Conservation (phyloP, 2,797 vertebrate genomes). For the Sitta carolinensis region DNA sequence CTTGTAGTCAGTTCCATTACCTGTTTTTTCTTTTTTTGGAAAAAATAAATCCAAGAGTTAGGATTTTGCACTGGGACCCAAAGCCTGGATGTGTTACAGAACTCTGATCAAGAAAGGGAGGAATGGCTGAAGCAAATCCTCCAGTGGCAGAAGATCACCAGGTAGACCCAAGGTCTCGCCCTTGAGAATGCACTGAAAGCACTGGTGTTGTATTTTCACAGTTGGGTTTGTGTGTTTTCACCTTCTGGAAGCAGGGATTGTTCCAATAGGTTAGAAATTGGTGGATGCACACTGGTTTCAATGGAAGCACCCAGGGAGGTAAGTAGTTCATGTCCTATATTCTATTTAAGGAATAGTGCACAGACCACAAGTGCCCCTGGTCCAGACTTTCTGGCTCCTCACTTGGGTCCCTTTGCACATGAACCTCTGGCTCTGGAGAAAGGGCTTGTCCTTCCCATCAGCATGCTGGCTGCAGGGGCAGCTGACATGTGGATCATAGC, state of each 20-base stretch:
- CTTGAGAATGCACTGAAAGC: not conserved
- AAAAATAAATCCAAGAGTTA: not conserved
- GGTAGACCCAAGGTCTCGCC: not conserved
- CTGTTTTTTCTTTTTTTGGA: not conserved
- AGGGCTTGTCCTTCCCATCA: not conserved
- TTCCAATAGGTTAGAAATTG: not conserved
- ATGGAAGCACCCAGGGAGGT: not conserved
- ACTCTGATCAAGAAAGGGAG: not conserved
- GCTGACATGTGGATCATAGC: not conserved
- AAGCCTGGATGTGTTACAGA: not conserved
- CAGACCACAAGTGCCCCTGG: not conserved
- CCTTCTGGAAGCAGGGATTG: not conserved
- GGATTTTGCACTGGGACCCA: not conserved
- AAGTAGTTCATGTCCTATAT: not conserved
- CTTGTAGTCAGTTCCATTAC: not conserved
- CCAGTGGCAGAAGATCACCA: not conserved
- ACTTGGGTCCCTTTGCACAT: accelerated
- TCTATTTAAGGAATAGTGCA: not conserved
- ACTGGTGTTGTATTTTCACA: not conserved
- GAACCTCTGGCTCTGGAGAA: not conserved
- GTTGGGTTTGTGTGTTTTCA: not conserved
- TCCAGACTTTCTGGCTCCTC: not conserved
- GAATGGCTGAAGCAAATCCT: not conserved
- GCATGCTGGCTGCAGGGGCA: not conserved
- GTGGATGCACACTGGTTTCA: not conserved